Evolutionary conservation across 2,888 invertebrate genomes (phyloP), one percentile per base, ranked within the genome.

Genomic region (Yponomeuta evonymella): DNA sequence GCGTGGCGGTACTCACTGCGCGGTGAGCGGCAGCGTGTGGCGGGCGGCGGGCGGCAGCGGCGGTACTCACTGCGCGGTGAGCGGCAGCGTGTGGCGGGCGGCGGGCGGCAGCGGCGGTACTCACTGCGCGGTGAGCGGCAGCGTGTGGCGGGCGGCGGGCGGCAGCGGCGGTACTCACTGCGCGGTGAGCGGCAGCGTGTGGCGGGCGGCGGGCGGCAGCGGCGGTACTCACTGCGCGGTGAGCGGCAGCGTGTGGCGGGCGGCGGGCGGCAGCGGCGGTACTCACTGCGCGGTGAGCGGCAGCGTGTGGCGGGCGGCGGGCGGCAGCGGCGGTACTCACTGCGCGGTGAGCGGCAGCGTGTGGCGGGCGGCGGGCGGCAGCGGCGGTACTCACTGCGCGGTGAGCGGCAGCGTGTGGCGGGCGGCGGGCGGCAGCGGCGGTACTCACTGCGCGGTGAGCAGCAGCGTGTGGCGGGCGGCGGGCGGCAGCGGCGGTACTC

Each of bases 131-230:
- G 96, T 75, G 96, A 88, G 15, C 96, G 92, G 73, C 94, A 93
- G 71, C 96, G 90, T 33, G 95, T 93, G 29, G 94, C 93, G 43
- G 94, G 88, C 0, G 95, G 86, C 77, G 95, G 51, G 15, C 6
- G 6, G 23, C 23, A 23, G 23, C 23, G 23, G 23, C 23, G 23
- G 23, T 23, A 23, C 51, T 11, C 67, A 71, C 71, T 67, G 71
- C 96, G 86, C 0, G 96, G 96, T 75, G 96, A 88, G 15, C 96
- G 92, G 73, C 94, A 93, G 71, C 96, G 90, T 33, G 95, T 93
- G 29, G 94, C 93, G 43, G 94, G 88, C 0, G 95, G 86, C 77
- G 95, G 94, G 5, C 93, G 93, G 23, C 23, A 23, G 23, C 23
- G 23, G 23, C 23, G 23, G 23, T 23, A 23, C 43, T 43, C 8